Evolutionary conservation across 1,140 invertebrate species (phyloP), one percentile per base, ranked within the genome.

Genomic region (Bathynomus jamesi): DNA sequence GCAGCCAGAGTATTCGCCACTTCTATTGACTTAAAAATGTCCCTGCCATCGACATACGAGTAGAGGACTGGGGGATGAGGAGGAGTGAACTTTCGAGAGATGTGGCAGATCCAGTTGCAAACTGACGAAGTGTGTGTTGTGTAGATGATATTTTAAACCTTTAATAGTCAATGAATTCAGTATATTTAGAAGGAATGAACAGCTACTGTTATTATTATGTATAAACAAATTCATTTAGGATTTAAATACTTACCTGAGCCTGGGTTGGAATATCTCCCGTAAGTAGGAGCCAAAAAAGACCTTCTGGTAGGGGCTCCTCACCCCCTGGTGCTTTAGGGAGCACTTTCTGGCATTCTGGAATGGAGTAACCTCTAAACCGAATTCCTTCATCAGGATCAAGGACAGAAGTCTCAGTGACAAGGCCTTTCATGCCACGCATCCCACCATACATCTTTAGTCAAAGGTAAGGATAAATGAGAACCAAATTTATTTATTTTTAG

Each of bases 341-440:
- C 0, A 91, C 79, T 79, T 96, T 89, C 81, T 96, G 94, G 82
- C 94, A 97, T 81, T 98, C 94, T 10, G 95, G 95, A 80, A 98
- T 98, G 62, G 93, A 94, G 77, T 93, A 90, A 27, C 95, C 95
- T 74, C 96, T 90, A 87, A 98, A 98, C 66, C 94, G 85, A 81
- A 98, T 98, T 72, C 95, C 95, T 82, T 98, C 94, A 75, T 98
- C 93, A 7, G 96, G 87, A 80, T 98, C 95, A 71, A 98, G 84
- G 25, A 97, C 92, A 13, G 95, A 98, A 0, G 95, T 96, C 83
- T 98, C 96, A 81, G 91, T 95, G 0, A 98, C 92, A 46, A 98
- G 83, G 75, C 92, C 94, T 81, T 93, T 94, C 82, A 98, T 97
- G 25, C 94, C 94, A 80, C 95, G 86, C 96, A 98, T 98, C 70